Base-by-base conservation (phyloP, 2,797 vertebrate species). In the Falco novaeseelandiae region DNA sequence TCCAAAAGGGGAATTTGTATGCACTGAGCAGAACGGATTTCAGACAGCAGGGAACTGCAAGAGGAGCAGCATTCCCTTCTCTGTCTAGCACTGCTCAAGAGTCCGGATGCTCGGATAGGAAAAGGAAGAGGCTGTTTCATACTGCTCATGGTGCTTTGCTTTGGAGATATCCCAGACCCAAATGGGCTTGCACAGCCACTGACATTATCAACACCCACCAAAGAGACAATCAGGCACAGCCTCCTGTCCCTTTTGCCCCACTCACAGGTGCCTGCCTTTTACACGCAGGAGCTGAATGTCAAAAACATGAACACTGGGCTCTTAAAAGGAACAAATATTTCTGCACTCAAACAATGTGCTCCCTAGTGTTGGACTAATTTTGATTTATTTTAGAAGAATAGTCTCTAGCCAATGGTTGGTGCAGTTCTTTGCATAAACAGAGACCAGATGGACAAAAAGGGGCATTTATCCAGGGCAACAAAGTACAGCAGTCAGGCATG, bases 1-100 rank as follows among this genome's bases (percentile, higher is more conserved):
- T 72, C 2, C 0, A 30, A 59, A 54, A 48, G 7, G 0, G 4
- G 9, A 15, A 57, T 67, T 63, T 3, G 1, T 7, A 15, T 5
- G 17, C 42, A 40, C 22, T 14, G 32, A 55, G 74, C 9, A 5
- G 49, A 63, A 69, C 32, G 32, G 42, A 46, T 65, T 89, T 89
- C 70, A 91, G 69, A 54, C 22, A 69, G 54, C 25, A 40, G 42
- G 12, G 23, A 71, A 67, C 6, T 25, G 14, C 54, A 76, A 72
- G 49, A 84, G 23, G 10, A 95, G 40, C 32, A 46, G 34, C 0
- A 1, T 12, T 9, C 14, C 26, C 46, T 14, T 21, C 26, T 51
- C 19, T 21, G 19, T n/a, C 25, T 20, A 14, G 63, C 44, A 32
- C 15, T 2, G 7, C 23, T 52, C 2, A 0, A 51, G 16, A 20